phyloP scores from a whole-genome alignment of 2,888 invertebrate species.

The Autographa pulchrina region DNA sequence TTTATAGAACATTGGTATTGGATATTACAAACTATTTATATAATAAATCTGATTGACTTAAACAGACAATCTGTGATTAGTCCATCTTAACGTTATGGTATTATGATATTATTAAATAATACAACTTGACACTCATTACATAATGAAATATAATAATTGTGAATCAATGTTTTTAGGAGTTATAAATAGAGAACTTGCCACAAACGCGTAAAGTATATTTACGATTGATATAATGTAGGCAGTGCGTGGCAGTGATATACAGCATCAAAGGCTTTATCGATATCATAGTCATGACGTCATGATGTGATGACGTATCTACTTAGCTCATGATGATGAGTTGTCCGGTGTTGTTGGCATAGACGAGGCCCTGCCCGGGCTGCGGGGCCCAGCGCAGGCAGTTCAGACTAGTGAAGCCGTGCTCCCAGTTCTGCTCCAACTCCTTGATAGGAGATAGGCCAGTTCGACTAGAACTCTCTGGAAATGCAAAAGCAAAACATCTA shows the following conservation, averaged over 20 bases:
- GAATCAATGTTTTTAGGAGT: slow-evolving; percentile 35
- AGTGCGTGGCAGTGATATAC: slow-evolving; percentile 51
- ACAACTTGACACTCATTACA: slow-evolving; percentile 46
- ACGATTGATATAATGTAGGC: slow-evolving; percentile 30
- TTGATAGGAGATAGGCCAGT: slow-evolving; percentile 88
- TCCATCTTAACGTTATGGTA: slow-evolving; percentile 42
- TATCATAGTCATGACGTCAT: slow-evolving; percentile 24
- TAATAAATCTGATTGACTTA: slow-evolving; percentile 43
- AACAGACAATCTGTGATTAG: slow-evolving; percentile 40
- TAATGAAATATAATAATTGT: slow-evolving; percentile 43
- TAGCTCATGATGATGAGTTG: slow-evolving; percentile 93
- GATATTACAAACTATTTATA: slow-evolving; percentile 45
- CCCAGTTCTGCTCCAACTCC: slow-evolving; percentile 91
- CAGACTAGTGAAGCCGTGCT: slow-evolving; percentile 92
- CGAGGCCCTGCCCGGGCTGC: slow-evolving; percentile 94
- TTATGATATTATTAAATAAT: slow-evolving; percentile 48
- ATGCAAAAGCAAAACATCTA: slow-evolving; percentile 11
- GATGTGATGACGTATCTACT: slow-evolving; percentile 47
- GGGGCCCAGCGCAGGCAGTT: slow-evolving; percentile 96
- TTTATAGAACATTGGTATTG: slow-evolving; percentile 56
- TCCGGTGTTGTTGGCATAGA: slow-evolving; percentile 96
- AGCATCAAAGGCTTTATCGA: slow-evolving; percentile 33
- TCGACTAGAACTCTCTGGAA: slow-evolving; percentile 80
- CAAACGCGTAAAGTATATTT: slow-evolving; percentile 38
- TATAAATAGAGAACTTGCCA: slow-evolving; percentile 49